Evolutionary conservation across 2,888 invertebrate genomes (phyloP), one percentile per base, ranked within the genome.

Genomic region (Cryptops parisi): DNA sequence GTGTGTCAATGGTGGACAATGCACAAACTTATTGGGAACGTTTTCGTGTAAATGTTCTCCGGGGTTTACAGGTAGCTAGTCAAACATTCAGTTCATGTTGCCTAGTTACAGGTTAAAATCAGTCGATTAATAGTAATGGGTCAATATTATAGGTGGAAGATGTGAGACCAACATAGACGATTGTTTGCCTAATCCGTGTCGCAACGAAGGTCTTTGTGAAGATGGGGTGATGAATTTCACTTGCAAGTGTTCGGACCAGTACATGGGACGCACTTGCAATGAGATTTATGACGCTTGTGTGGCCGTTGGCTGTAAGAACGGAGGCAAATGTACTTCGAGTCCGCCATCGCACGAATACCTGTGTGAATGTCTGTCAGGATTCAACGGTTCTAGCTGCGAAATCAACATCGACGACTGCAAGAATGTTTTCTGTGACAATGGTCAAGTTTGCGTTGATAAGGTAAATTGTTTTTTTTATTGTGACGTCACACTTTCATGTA

Each of bases 151-250:
- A 69, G 90, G 89, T 0, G 68, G 65, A 5, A 78, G 78, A 64
- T 91, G 90, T 71, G 80, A 82, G 63, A 70, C 73, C 53, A 82
- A 90, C 70, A 85, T 90, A 61, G 81, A 90, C 69, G 90, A 90
- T 68, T 91, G 91, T 66, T 70, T 74, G 47, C 75, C 79, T 50
- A 74, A 76, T 65, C 86, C 85, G 0, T 93, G 91, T 68, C 69
- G 72, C 41, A 81, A 89, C 72, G 86, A 82, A 2, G 88, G 81
- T 45, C 72, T 76, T 51, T 93, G 91, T 68, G 62, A 78, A 46
- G 91, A 91, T 70, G 76, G 76, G 56, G 76, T 89, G 55, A 87
- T 86, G 66, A 80, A 82, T 25, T 91, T 64, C 58, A 53, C 46
- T 2, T 68, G 68, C 59, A 47, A 57, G 15, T 68, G 68, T 52